These are phyloP conservation scores for Okapia johnstoni DNA, from an alignment of 2,113 vertebrate genomes.

Conservation along the genomic window DNA sequence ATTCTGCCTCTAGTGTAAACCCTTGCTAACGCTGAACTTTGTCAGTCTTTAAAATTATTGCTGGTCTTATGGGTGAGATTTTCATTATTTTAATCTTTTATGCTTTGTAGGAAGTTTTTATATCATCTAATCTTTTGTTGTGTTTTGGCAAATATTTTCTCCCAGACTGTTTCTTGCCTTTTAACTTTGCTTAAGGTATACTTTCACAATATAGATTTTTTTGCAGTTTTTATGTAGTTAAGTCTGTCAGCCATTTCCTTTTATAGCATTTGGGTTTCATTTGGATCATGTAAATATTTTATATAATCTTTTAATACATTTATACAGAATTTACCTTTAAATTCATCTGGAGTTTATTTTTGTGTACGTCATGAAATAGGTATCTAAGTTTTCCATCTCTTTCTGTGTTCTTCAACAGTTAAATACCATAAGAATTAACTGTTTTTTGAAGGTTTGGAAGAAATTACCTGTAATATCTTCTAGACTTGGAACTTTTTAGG, in stretches of 20 bases:
- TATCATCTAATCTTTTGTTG: not conserved
- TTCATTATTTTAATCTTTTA: constrained; percentile 18
- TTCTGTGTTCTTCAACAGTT: not conserved
- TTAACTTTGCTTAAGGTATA: constrained; percentile 32
- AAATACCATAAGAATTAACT: not conserved
- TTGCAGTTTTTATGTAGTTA: not conserved
- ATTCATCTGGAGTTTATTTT: constrained; percentile 36
- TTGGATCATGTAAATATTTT: constrained; percentile 36
- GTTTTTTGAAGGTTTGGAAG: constrained; percentile 12
- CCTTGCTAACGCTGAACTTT: not conserved
- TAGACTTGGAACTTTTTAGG: not conserved
- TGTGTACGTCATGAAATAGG: not conserved
- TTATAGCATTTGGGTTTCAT: constrained; percentile 36
- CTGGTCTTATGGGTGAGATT: not conserved
- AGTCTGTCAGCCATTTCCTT: constrained; percentile 20
- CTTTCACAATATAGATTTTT: not conserved
- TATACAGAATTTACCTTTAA: not conserved
- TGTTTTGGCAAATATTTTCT: constrained; percentile 32
- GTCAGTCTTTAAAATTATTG: constrained; percentile 30
- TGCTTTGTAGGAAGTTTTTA: constrained; percentile 1
- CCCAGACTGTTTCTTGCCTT: not conserved
- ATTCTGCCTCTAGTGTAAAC: not conserved
- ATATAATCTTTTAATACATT: constrained; percentile 2
- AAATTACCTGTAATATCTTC: not conserved
- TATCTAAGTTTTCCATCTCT: constrained; percentile 27